These are phyloP conservation scores for Perccottus glenii DNA, from an alignment of 2,113 vertebrate species.

Conservation along the genomic window DNA sequence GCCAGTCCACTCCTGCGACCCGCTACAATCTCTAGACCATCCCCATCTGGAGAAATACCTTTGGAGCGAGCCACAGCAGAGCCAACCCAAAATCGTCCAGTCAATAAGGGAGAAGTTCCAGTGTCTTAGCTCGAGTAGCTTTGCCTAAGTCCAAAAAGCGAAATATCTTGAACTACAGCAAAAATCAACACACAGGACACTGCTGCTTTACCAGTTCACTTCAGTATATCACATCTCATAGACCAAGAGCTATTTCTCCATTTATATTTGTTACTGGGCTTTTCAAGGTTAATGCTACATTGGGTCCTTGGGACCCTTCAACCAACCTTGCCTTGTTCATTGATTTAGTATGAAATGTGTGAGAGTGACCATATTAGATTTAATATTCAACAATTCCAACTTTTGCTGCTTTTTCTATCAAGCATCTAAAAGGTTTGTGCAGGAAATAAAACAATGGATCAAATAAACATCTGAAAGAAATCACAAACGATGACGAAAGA, in stretches of 20 bases:
- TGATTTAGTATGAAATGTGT: constrained; percentile 1
- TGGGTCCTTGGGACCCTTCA: constrained; percentile 45
- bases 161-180: constrained; percentile 28
- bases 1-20: constrained; percentile 72
- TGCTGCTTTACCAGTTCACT: constrained; percentile 49
- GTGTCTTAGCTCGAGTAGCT: constrained; percentile 97
- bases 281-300: constrained; percentile 39
- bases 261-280: constrained; percentile 40
- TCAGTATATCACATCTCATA: constrained; percentile 13
- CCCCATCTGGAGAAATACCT: constrained; percentile 90
- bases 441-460: neutral
- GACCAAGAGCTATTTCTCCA: constrained; percentile 19
- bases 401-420: constrained; percentile 23
- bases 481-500: neutral
- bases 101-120: constrained; percentile 96
- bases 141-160: constrained; percentile 74
- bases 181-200: constrained; percentile 39
- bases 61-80: constrained; percentile 88
- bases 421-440: constrained; percentile 20
- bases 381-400: constrained; percentile 12
- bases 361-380: constrained; percentile 29
- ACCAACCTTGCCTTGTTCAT: constrained; percentile 7
- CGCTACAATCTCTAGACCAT: constrained; percentile 66
- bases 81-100: constrained; percentile 92
- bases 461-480: constrained; percentile 16